Conservation (phyloP, 2,113 vertebrate species). For the Rhadina sibilatrix region DNA sequence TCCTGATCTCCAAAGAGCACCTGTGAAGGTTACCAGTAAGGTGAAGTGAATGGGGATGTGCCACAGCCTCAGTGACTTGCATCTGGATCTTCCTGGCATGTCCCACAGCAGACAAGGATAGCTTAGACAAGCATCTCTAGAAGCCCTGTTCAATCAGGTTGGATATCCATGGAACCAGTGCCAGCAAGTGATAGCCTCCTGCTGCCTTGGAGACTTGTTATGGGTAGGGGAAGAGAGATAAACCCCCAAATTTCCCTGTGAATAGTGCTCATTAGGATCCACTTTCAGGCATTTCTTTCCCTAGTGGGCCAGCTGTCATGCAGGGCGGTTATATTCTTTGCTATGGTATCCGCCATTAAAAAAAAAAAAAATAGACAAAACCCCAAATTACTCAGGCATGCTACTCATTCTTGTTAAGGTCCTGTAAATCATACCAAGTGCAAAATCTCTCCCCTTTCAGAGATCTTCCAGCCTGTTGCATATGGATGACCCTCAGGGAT, state of each 20-base stretch:
- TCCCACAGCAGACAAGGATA: neutral
- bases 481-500: neutral
- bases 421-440: neutral
- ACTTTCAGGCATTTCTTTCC: neutral
- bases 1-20: neutral
- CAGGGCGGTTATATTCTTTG: neutral
- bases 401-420: neutral
- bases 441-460: neutral
- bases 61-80: neutral
- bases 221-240: neutral
- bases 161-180: neutral
- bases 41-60: neutral
- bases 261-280: neutral
- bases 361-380: neutral
- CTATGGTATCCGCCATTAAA: neutral
- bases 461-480: neutral
- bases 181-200: neutral
- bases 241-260: neutral
- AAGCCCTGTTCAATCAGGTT: accelerated
- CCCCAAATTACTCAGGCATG: neutral
- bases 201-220: neutral
- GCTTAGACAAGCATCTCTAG: neutral
- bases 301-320: neutral
- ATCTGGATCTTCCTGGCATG: neutral
- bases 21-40: neutral